Percentiles rank a stretch among this genome's conserved stretches.
Evolutionary conservation across 2,797 vertebrate species (phyloP).

Genomic region (Amniataba percoides): DNA sequence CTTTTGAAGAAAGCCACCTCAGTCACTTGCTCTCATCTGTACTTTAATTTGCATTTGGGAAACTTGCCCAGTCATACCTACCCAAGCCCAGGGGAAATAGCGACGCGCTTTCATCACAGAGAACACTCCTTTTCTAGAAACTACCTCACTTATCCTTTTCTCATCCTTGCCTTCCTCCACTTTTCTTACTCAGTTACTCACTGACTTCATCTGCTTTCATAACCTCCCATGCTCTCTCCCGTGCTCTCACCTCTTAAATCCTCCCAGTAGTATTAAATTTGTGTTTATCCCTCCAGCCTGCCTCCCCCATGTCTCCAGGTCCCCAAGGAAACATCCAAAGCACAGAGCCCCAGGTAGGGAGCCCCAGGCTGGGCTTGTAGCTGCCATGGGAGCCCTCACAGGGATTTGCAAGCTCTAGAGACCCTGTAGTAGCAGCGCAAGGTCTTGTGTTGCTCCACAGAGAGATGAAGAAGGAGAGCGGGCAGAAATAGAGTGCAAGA

Average conservation of each 20-base stretch:
- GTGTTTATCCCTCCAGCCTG: constrained; percentile 69
- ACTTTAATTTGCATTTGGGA: constrained; percentile 71
- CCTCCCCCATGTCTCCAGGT: constrained; percentile 50
- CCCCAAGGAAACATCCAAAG: constrained; percentile 72
- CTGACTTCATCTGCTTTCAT: constrained; percentile 61
- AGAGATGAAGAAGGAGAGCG: constrained; percentile 28
- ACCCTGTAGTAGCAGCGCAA: constrained; percentile 53
- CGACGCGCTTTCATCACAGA: constrained; percentile 42
- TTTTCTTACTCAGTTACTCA: constrained; percentile 48
- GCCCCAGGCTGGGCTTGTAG: constrained; percentile 73
- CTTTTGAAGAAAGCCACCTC: constrained; percentile 36
- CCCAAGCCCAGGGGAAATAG: constrained; percentile 42
- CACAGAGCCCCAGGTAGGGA: constrained; percentile 72
- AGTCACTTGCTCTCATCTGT: constrained; percentile 52
- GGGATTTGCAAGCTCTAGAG: constrained; percentile 75
- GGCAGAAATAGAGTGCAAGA: constrained; percentile 16
- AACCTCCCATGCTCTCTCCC: constrained; percentile 45
- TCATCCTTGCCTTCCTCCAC: constrained; percentile 24
- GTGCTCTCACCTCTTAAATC: constrained; percentile 67
- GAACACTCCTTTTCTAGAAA: constrained; percentile 16
- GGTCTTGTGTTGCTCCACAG: constrained; percentile 39
- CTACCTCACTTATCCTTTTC: constrained; percentile 42
- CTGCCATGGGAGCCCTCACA: constrained; percentile 64
- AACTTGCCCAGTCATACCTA: constrained; percentile 61
- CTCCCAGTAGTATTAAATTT: constrained; percentile 74